Evolutionary conservation across 2,113 vertebrate species (phyloP).

Genomic region (Hepsetus odoe): DNA sequence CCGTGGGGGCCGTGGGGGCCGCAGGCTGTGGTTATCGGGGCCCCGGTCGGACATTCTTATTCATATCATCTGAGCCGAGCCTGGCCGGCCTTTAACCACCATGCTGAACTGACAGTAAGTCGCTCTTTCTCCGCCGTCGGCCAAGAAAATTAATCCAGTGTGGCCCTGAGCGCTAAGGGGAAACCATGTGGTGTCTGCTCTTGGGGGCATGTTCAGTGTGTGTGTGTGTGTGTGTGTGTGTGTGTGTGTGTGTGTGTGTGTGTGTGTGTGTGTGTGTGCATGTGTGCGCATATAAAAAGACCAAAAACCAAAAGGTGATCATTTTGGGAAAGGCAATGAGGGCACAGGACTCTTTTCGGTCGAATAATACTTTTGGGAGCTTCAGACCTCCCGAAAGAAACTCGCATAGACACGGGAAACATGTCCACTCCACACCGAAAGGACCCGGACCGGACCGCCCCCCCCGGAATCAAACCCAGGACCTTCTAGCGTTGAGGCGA

Average conservation of each 20-base stretch:
- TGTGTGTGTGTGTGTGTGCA: slow-evolving; percentile 50
- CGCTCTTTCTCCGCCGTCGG: slow-evolving; percentile 55
- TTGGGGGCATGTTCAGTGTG: slow-evolving; percentile 74
- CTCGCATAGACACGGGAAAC: no score
- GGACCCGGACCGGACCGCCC: no score
- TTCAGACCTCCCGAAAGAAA: no score
- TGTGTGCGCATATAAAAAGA: slow-evolving; percentile 26
- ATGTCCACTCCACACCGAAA: no score
- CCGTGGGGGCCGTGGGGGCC: no score
- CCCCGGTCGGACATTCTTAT: slow-evolving; percentile 74
- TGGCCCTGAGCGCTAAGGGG: slow-evolving; percentile 85
- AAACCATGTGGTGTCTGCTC: slow-evolving; percentile 54
- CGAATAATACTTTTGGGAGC: no score
- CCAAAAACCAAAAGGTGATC: neutral
- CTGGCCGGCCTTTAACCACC: slow-evolving; percentile 70
- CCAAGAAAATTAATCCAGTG: slow-evolving; percentile 56
- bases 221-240: slow-evolving; percentile 51
- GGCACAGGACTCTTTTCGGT: neutral
- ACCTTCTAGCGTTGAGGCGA: no score
- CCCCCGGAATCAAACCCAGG: no score
- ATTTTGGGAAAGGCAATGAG: neutral
- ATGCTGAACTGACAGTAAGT: slow-evolving; percentile 75
- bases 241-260: slow-evolving; percentile 59
- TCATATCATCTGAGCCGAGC: slow-evolving; percentile 75
- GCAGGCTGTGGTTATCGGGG: slow-evolving; percentile 81